These are phyloP conservation scores for Bembecia ichneumoniformis DNA, from an alignment of 2,888 invertebrate genomes.

Conservation along the genomic window DNA sequence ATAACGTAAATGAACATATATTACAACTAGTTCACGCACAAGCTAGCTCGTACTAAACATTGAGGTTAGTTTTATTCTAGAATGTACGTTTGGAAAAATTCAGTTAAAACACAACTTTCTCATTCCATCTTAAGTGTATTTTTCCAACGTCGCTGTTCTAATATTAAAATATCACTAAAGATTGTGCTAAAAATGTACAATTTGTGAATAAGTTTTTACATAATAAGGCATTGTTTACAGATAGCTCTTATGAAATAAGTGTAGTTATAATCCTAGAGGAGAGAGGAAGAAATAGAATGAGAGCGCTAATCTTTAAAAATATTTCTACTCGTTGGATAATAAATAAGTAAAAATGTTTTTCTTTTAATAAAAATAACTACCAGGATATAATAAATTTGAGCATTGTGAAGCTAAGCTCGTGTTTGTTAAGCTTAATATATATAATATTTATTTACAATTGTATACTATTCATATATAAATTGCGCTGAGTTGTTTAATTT, in stretches of 20 bases:
- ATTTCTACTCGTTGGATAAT: no score
- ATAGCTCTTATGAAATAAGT: conserved; percentile 4
- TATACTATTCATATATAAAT: no score
- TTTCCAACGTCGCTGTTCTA: conserved; percentile 16
- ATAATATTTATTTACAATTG: conserved; percentile 6
- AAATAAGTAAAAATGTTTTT: no score
- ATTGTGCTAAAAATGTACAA: conserved; percentile 1
- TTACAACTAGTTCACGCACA: conserved; percentile 17
- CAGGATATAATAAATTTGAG: conserved; percentile 39
- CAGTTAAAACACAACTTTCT: background rate
- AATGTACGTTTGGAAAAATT: background rate
- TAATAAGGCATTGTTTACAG: conserved; percentile 52
- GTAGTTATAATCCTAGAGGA: conserved; percentile 2
- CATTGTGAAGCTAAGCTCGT: conserved; percentile 60
- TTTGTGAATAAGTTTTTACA: conserved; percentile 30
- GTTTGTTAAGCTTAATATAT: conserved; percentile 44
- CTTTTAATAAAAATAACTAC: conserved; percentile 5
- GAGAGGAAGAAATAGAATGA: no score
- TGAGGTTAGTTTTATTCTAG: conserved; percentile 12
- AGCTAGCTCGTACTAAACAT: conserved; percentile 54
- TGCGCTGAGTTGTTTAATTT: no score
- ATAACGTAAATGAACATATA: background rate
- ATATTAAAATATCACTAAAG: background rate
- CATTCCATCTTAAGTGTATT: conserved; percentile 4
- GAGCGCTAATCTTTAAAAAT: no score